A percentile compares a stretch with the other conserved stretches of the same genome.
These are phyloP conservation scores for Brachionus rubens DNA, from an alignment of 1,140 invertebrate species.

Conservation along the genomic window DNA sequence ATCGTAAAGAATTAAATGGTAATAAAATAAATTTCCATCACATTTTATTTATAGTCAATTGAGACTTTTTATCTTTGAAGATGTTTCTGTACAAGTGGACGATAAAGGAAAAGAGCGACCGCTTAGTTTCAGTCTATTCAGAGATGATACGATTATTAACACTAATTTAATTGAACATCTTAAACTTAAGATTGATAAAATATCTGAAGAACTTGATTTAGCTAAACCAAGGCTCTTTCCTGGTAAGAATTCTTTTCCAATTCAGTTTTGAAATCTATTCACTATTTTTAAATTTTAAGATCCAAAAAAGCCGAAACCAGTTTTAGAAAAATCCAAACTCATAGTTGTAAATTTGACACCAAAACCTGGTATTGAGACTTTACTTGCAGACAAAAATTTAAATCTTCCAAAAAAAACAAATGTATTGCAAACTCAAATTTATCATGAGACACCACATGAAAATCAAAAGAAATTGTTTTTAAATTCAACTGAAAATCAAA, in stretches of 20 bases:
- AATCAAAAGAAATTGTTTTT: constrained; percentile 25
- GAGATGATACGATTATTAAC: constrained; percentile 22
- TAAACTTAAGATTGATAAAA: constrained; percentile 20
- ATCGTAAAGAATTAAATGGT: constrained; percentile 8
- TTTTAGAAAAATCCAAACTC: constrained; percentile 28
- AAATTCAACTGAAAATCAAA: not conserved
- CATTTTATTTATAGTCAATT: not conserved
- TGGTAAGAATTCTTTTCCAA: too few relatives aligned
- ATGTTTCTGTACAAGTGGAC: constrained; percentile 12
- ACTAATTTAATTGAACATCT: constrained; percentile 12
- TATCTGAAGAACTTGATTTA: constrained; percentile 10
- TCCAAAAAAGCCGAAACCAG: not conserved
- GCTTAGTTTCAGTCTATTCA: not conserved
- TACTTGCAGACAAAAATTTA: not conserved
- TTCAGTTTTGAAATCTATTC: not conserved
- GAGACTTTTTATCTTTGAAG: not conserved
- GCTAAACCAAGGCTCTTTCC: not conserved
- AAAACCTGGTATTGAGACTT: not conserved
- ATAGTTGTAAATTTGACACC: constrained; percentile 25
- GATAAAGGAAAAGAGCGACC: constrained; percentile 1
- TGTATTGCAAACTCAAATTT: constrained; percentile 3
- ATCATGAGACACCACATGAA: not conserved
- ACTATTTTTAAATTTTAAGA: not conserved
- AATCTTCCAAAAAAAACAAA: constrained; percentile 21
- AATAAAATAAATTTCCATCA: not conserved